Percentiles rank a stretch among this genome's conserved stretches.
Conservation (phyloP, 2,113 vertebrate species). For the Mionectes macconnelli region DNA sequence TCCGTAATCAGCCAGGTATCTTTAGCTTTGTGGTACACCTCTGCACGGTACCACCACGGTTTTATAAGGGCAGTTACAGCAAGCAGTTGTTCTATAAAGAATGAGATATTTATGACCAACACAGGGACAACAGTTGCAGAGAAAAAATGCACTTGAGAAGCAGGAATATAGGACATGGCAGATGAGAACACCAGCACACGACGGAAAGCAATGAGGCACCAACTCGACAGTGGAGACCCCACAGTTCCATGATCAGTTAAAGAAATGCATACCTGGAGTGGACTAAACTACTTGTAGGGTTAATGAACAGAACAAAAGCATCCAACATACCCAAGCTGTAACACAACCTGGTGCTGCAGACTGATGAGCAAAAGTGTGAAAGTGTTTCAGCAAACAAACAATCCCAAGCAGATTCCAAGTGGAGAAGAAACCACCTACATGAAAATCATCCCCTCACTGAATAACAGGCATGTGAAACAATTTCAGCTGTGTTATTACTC, state of each 20-base stretch:
- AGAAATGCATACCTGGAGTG: not conserved
- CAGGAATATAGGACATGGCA: not conserved
- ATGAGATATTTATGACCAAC: not conserved
- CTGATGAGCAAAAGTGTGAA: not conserved
- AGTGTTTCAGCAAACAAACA: not conserved
- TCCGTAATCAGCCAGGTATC: not conserved
- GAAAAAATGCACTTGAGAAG: not conserved
- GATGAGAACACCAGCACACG: not conserved
- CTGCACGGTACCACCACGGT: not conserved
- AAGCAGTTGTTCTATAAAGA: not conserved
- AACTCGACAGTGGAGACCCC: not conserved
- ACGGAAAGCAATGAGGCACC: accelerated
- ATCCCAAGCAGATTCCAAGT: not conserved
- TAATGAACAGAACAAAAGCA: not conserved
- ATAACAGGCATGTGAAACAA: not conserved
- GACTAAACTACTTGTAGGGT: not conserved
- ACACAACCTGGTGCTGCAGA: not conserved
- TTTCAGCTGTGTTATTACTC: not conserved
- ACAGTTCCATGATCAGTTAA: not conserved
- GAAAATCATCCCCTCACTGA: not conserved
- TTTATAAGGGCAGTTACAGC: not conserved
- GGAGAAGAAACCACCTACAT: not conserved
- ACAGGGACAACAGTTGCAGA: not conserved
- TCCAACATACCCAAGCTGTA: not conserved
- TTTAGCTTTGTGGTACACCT: not conserved